Evolutionary conservation across 2,797 vertebrate species (phyloP), one percentile per base, ranked within the genome.

Genomic region (Onychomys arenicola): DNA sequence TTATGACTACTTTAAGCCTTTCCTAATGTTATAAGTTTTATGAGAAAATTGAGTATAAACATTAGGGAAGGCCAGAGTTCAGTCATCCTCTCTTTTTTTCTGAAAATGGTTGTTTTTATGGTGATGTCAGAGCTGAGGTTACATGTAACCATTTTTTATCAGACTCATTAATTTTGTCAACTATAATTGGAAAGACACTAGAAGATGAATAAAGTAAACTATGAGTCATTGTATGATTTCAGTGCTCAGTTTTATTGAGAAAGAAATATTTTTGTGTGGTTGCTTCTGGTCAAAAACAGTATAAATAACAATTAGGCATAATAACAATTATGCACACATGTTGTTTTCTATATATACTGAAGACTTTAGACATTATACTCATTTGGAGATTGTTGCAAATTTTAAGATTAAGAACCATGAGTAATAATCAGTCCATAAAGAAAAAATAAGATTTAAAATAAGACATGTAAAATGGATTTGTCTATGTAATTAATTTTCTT

Each of bases 21-120:
- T 96, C 86, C 92, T 67, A 57, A 96, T 82, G 80, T 77, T 8
- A 85, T 83, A 91, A 91, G 91, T 96, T 98, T 98, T 95, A 89
- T 89, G 91, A 93, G 93, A 40, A 25, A 97, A 95, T 96, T 17
- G 67, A 73, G 27, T 43, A 25, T n/a, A 88, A 96, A 95, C 71
- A 52, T 0, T 65, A 65, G 17, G 29, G 19, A 65, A 49, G 29
- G 11, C 61, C 14, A 95, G 87, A 83, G 91, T 89, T 96, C 61
- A 94, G 52, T 34, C 61, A 93, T 19, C 6, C 73, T 16, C 40
- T 69, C 46, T n/a, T 96, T 49, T 13, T 84, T 71, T 85, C 21
- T 89, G 52, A 76, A 94, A 83, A 88, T 6, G 61, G 96, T 88
- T 88, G 63, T 94, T 69, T 32, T 61, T 29, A 83, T 34, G n/a